Percentiles rank a stretch among this genome's conserved stretches.
phyloP scores from a whole-genome alignment of 2,113 vertebrate genomes.

The Colius striatus region DNA sequence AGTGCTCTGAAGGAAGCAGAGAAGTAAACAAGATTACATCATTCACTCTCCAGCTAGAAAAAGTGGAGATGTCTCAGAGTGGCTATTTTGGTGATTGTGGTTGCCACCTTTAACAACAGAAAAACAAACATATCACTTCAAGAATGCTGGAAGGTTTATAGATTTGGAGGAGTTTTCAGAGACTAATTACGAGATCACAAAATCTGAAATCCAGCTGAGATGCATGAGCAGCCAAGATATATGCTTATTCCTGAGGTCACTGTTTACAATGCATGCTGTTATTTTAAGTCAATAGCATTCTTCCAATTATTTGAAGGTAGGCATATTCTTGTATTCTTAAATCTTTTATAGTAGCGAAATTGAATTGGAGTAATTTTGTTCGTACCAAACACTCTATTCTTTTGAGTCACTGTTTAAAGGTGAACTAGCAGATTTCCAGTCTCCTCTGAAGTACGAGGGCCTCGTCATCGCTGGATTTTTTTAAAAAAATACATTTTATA shows the following conservation, averaged over 20 bases:
- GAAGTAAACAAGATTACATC: not conserved
- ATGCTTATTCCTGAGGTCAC: constrained; percentile 4
- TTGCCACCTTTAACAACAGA: not conserved
- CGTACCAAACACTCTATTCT: not conserved
- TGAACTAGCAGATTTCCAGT: not conserved
- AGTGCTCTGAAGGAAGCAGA: not conserved
- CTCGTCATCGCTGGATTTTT: not conserved
- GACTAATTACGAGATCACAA: constrained; percentile 1
- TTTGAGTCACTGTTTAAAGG: not conserved
- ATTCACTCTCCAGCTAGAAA: not conserved
- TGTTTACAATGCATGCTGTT: constrained; percentile 20
- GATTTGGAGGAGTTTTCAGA: not conserved
- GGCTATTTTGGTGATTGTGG: not conserved
- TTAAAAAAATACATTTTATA: not conserved
- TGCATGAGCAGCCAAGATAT: not conserved
- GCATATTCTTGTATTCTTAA: not conserved
- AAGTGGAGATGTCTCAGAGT: not conserved
- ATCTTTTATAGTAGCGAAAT: not conserved
- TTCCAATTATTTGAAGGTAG: not conserved
- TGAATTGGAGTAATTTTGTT: not conserved
- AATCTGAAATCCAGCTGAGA: constrained; percentile 7
- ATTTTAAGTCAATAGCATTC: not conserved
- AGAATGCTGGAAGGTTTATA: not conserved
- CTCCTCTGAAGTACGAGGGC: not conserved
- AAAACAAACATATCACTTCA: not conserved